A percentile compares a stretch with the other conserved stretches of the same genome.
phyloP scores from a whole-genome alignment of 2,113 vertebrate species.

The Paracanthobrama guichenoti region DNA sequence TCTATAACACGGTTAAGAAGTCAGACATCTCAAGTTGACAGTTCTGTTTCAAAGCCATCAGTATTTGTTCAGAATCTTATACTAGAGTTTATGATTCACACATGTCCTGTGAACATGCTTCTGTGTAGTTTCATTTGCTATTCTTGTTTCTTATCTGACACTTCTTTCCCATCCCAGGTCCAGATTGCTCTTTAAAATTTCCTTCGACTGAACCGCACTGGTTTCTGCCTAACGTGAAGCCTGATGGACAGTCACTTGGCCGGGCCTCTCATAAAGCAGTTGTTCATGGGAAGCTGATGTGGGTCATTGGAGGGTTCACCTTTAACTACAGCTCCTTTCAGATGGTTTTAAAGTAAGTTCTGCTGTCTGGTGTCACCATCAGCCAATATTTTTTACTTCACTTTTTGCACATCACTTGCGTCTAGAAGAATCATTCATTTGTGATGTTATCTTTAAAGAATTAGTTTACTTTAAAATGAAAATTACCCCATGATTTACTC shows the following conservation, averaged over 20 bases:
- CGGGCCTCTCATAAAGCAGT: slow-evolving; percentile 93
- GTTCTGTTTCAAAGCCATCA: background rate
- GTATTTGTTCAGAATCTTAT: background rate
- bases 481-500: no score
- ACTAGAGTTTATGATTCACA: background rate
- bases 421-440: background rate
- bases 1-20: no score
- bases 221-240: slow-evolving; percentile 94
- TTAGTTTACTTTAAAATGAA: no score
- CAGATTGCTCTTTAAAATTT: slow-evolving; percentile 94
- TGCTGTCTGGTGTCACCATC: background rate
- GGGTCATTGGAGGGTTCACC: slow-evolving; percentile 96
- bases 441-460: background rate
- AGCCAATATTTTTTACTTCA: background rate
- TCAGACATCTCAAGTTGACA: background rate
- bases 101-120: background rate
- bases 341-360: slow-evolving; percentile 95
- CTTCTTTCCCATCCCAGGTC: slow-evolving; percentile 74
- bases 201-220: slow-evolving; percentile 96
- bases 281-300: slow-evolving; percentile 94
- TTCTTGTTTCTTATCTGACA: background rate
- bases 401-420: no score
- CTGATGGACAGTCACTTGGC: slow-evolving; percentile 91
- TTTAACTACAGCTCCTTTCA: slow-evolving; percentile 98
- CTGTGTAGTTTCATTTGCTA: background rate